phyloP scores from a whole-genome alignment of 2,888 invertebrate genomes.

The Lasioglossum morio region DNA sequence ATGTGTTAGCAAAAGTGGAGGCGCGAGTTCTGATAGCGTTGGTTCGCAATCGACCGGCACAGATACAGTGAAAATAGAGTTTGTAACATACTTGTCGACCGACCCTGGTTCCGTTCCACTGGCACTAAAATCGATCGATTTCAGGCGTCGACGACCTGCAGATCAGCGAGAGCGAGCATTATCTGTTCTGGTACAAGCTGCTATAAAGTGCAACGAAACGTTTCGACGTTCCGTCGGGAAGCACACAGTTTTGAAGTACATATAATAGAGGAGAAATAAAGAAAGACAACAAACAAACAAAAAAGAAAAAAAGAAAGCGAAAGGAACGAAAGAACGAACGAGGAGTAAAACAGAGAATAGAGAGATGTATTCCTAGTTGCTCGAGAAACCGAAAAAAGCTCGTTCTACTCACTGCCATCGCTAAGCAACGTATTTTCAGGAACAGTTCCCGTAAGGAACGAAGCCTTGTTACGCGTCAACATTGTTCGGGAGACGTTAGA shows the following conservation, averaged over 20 bases:
- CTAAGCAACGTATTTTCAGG: slow-evolving; percentile 61
- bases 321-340: background rate
- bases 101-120: background rate
- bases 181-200: slow-evolving; percentile 97
- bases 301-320: background rate
- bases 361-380: slow-evolving; percentile 7
- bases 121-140: slow-evolving; percentile 67
- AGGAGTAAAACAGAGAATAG: slow-evolving; percentile 5
- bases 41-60: background rate
- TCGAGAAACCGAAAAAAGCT: slow-evolving; percentile 37
- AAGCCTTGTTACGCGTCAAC: slow-evolving; percentile 28
- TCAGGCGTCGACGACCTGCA: slow-evolving; percentile 94
- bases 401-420: slow-evolving; percentile 70
- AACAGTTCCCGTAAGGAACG: slow-evolving; percentile 16
- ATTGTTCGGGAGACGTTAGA: slow-evolving; percentile 27
- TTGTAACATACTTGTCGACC: background rate
- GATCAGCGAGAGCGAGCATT: slow-evolving; percentile 95
- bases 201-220: slow-evolving; percentile 85
- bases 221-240: slow-evolving; percentile 19
- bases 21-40: background rate
- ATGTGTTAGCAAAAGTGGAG: background rate
- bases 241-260: background rate
- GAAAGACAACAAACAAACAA: background rate
- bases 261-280: background rate
- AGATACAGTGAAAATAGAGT: background rate